Evolutionary conservation across 2,113 vertebrate species (phyloP), one percentile per base, ranked within the genome.

Genomic region (Alligator mississippiensis): DNA sequence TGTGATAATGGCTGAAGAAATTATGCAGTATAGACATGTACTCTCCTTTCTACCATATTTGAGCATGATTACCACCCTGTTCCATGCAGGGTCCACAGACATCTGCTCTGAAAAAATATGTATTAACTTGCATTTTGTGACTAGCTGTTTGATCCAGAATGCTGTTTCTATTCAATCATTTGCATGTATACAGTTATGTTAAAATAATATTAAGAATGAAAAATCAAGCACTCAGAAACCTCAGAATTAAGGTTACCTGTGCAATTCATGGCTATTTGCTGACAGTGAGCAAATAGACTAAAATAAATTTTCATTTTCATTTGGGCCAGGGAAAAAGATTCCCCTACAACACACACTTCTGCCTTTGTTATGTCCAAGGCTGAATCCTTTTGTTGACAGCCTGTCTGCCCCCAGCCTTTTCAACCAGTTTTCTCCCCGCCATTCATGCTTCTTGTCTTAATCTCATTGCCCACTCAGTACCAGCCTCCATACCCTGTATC

Each of bases 51-150:
- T 2, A 2, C 11, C 2, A 0, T 3, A 11, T 30, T 5, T 63
- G n/a, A 5, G 6, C 4, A 2, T 0, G 0, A 80, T 4, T 3
- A 58, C 25, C 28, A 38, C 4, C 57, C 25, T 60, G 70, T 15
- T 22, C 11, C 6, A 38, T 34, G 63, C 24, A 27, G n/a, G 4
- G 59, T 27, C 27, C 9, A 55, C 14, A 17, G 11, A 34, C 16
- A 12, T 25, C 55, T 82, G 24, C 24, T 27, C 61, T 82, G 79
- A 70, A 76, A 77, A 75, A 63, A 61, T 14, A 54, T 17, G 55
- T 55, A 58, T 28, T 24, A 79, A 55, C 28, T 87, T 30, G 24
- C 34, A 17, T 14, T 76, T 80, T 58, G 38, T 34, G 18, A 54
- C 79, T 62, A 64, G 38, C 18, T 28, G 72, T 22, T 68, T 54